Conservation (phyloP, 2,113 vertebrate genomes). For the Platysteira castanea region DNA sequence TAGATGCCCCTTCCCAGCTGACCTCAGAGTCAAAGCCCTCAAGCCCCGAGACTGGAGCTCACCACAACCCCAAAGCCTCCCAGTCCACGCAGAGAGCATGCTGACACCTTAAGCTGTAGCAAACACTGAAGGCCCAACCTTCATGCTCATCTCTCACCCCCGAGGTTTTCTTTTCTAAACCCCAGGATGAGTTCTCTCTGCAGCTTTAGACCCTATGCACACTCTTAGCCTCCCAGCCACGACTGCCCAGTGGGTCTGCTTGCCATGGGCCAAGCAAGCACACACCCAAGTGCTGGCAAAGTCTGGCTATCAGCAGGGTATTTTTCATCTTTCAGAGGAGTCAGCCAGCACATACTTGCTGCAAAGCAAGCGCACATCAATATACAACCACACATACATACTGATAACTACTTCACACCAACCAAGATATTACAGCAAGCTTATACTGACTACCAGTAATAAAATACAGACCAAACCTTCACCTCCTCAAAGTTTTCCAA, state of each 20-base stretch:
- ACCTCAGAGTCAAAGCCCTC: neutral
- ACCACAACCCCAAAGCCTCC: neutral
- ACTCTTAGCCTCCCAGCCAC: neutral
- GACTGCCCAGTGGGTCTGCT: neutral
- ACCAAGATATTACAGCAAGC: neutral
- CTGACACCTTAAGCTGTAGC: accelerated
- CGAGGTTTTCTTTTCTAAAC: neutral
- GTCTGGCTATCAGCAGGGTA: neutral
- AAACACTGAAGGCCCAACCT: neutral
- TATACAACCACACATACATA: neutral
- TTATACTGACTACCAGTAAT: neutral
- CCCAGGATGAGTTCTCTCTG: neutral
- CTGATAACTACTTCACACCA: neutral
- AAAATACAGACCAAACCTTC: neutral
- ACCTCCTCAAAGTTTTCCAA: neutral
- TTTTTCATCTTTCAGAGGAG: neutral
- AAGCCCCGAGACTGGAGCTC: neutral
- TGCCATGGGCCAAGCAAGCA: neutral
- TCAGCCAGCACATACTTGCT: neutral
- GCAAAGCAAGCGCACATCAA: neutral
- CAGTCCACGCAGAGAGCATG: accelerated
- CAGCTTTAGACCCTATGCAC: neutral
- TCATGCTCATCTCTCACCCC: accelerated
- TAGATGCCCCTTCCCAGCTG: neutral
- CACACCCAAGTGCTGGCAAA: neutral